Base-by-base conservation (phyloP, 1,140 invertebrate genomes). In the Colletes latitarsis region DNA sequence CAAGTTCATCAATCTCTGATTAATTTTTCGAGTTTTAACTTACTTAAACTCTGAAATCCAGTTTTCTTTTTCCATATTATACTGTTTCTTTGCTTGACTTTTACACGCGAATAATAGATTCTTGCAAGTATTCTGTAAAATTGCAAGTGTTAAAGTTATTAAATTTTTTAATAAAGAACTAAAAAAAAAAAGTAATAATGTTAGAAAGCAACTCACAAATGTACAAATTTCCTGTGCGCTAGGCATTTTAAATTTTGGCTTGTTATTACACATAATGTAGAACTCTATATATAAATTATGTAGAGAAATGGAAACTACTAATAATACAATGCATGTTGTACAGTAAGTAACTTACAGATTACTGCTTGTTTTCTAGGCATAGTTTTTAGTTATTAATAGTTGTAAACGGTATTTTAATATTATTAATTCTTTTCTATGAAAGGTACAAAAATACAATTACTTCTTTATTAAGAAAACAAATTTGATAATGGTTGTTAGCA, bases 341-440 rank as follows among this genome's bases (percentile, higher is more conserved):
- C 66, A 55, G 41, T 75, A 52, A 70, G 14, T 49, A 66, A 83
- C 71, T 84, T 75, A 84, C 76, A 53, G 52, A 19, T 52, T 19
- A 70, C 49, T 58, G 43, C 12, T 8, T 64, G 41, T 52, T 19
- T 66, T 12, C 43, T 12, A 14, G 57, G 10, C 67, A 72, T 82
- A 39, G 49, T 72, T n/a, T 60, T 58, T 39, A 53, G 3, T 49
- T 64, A 46, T 55, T 53, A 52, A 66, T 19, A 64, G 53, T 19
- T 63, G 17, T 12, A 21, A 49, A 19, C 6, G 43, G 0, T 30
- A 62, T 43, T 41, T 52, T 41, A 73, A 39, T 46, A 43, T 30
- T 49, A 67, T 75, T 73, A 41, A 70, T 41, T 71, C 43, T 14
- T 52, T 53, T 14, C 1, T 49, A 58, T 58, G 5, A 15, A 64